Conservation (phyloP, 1,140 invertebrate genomes). For the Phenacoccus solenopsis region DNA sequence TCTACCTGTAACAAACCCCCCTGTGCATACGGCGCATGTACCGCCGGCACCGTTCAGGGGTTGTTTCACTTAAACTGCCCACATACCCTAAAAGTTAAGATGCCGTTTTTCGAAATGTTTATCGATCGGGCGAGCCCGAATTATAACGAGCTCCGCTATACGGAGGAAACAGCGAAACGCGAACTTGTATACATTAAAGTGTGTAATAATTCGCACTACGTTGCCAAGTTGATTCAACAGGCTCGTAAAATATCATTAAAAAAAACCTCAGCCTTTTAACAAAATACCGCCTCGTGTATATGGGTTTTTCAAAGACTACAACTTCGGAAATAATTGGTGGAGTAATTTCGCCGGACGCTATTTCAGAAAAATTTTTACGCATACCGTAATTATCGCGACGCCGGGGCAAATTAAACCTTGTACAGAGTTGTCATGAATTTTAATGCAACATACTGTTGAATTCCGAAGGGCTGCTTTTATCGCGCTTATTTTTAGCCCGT, state of each 20-base stretch:
- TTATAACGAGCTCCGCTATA: not conserved
- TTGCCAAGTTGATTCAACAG: conserved; percentile 17
- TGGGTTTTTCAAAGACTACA: no score
- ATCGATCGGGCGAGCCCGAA: conserved; percentile 2
- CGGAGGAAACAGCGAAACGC: not conserved
- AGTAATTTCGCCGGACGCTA: no score
- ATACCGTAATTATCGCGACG: not conserved
- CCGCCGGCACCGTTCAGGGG: not conserved
- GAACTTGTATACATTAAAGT: conserved; percentile 4
- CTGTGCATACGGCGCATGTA: not conserved
- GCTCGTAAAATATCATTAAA: conserved; percentile 20
- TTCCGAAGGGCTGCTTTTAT: not conserved
- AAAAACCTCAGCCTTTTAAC: conserved; percentile 32
- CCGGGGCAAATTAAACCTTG: not conserved
- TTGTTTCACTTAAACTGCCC: conserved; percentile 7
- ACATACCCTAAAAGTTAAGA: conserved; percentile 14
- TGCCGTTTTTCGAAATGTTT: conserved; percentile 12
- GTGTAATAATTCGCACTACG: conserved; percentile 15
- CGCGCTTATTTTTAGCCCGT: not conserved
- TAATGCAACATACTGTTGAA: conserved; percentile 2
- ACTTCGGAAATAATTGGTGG: no score
- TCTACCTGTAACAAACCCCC: not conserved
- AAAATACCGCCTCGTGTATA: conserved; percentile 30
- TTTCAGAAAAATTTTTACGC: not conserved
- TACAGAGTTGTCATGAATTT: not conserved